phyloP scores from a whole-genome alignment of 2,888 invertebrate genomes.

The Bibio marci region DNA sequence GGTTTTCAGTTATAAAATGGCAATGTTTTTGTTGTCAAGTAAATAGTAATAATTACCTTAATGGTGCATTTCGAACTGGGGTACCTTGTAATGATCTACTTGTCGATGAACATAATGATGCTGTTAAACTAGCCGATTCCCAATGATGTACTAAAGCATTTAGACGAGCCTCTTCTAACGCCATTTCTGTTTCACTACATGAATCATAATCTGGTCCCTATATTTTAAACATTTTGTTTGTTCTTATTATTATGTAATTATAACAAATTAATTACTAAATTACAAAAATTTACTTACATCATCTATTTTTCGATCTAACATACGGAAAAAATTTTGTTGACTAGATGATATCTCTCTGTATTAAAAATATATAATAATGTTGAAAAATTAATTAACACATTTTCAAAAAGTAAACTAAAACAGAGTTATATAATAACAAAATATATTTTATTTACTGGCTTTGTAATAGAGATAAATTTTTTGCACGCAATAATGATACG shows the following conservation, averaged over 20 bases:
- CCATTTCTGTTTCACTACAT: slow-evolving; percentile 54
- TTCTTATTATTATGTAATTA: too few relatives aligned
- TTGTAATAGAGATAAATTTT: slow-evolving; percentile 35
- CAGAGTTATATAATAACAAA: too few relatives aligned
- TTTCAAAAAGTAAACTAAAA: too few relatives aligned
- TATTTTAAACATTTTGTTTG: too few relatives aligned
- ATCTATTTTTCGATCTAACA: slow-evolving; percentile 84
- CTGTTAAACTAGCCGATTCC: slow-evolving; percentile 49
- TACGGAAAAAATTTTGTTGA: slow-evolving; percentile 83
- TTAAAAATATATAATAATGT: too few relatives aligned
- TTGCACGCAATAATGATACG: slow-evolving; percentile 28
- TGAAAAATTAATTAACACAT: too few relatives aligned
- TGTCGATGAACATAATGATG: slow-evolving; percentile 32
- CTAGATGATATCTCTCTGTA: slow-evolving; percentile 75
- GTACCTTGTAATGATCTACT: slow-evolving; percentile 36
- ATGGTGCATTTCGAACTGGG: slow-evolving; percentile 30
- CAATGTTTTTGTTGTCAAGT: too few relatives aligned
- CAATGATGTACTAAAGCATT: slow-evolving; percentile 53
- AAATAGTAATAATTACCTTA: slow-evolving; percentile 9
- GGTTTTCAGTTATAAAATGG: too few relatives aligned
- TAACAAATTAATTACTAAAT: slow-evolving; percentile 1
- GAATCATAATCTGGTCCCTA: slow-evolving; percentile 74
- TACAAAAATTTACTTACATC: slow-evolving; percentile 21
- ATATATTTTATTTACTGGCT: slow-evolving; percentile 37
- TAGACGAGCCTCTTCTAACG: slow-evolving; percentile 47